Percentiles rank a stretch among this genome's conserved stretches.
phyloP scores from a whole-genome alignment of 1,140 invertebrate species.

The Orchestia grillus region DNA sequence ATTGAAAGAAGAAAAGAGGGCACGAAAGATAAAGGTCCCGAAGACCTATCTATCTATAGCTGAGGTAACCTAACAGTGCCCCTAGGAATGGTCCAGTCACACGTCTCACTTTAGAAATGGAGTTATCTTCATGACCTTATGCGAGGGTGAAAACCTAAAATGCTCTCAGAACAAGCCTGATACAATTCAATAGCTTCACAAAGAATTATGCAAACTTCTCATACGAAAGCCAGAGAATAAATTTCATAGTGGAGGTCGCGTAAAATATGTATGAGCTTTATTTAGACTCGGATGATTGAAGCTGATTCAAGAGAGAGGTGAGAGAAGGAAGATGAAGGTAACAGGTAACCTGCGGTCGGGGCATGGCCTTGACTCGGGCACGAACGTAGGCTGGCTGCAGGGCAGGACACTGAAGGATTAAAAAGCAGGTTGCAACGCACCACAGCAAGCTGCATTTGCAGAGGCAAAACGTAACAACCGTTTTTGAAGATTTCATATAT shows the following conservation, averaged over 20 bases:
- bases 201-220: not conserved
- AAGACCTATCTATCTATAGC: no score
- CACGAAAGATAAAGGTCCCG: no score
- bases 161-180: not conserved
- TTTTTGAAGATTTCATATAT: not conserved
- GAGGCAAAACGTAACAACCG: not conserved
- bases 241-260: not conserved
- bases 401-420: not conserved
- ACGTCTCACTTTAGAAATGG: not conserved
- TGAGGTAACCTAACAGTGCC: no score
- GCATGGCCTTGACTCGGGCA: slow-evolving; percentile 27
- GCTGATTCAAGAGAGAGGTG: not conserved
- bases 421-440: not conserved
- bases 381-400: not conserved
- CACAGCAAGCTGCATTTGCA: not conserved
- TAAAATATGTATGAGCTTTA: not conserved
- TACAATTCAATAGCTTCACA: not conserved
- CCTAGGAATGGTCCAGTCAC: not conserved
- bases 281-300: not conserved
- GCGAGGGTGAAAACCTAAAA: not conserved
- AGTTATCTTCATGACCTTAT: not conserved
- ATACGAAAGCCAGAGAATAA: not conserved
- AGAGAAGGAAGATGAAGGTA: not conserved
- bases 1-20: no score
- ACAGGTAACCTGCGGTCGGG: slow-evolving; percentile 18